phyloP scores from a whole-genome alignment of 2,113 vertebrate genomes.

The Etia nguti region DNA sequence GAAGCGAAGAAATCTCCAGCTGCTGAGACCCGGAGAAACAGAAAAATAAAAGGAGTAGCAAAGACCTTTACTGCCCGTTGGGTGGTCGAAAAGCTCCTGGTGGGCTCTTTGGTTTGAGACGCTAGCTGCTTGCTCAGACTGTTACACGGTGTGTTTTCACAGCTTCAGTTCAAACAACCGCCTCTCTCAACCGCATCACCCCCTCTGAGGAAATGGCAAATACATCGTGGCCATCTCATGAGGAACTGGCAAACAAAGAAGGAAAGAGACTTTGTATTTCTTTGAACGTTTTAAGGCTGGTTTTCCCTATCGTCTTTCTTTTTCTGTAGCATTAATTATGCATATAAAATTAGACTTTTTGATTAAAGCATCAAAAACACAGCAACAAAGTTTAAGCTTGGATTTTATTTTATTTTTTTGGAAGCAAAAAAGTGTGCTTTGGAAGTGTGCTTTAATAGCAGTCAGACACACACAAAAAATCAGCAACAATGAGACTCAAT shows the following conservation, averaged over 20 bases:
- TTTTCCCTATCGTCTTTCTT: background rate
- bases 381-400: slow-evolving; percentile 6
- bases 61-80: background rate
- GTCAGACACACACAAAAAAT: slow-evolving; percentile 27
- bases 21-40: background rate
- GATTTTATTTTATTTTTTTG: slow-evolving; percentile 14
- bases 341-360: slow-evolving; percentile 44
- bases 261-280: slow-evolving; percentile 31
- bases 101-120: slow-evolving; percentile 31
- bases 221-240: slow-evolving; percentile 1
- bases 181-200: background rate
- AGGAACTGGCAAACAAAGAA: slow-evolving; percentile 22
- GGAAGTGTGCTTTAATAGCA: slow-evolving; percentile 55
- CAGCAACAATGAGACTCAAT: background rate
- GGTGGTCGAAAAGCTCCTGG: slow-evolving; percentile 32
- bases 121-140: slow-evolving; percentile 29
- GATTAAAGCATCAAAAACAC: slow-evolving; percentile 51
- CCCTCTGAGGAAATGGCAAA: background rate
- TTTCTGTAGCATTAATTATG: slow-evolving; percentile 54
- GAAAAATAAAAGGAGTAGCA: background rate
- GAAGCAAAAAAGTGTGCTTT: slow-evolving; percentile 10
- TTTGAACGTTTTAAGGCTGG: slow-evolving; percentile 37
- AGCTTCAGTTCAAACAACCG: slow-evolving; percentile 43
- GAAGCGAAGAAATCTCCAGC: background rate
- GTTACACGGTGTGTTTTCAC: slow-evolving; percentile 45